Base-by-base conservation (phyloP, 2,888 invertebrate genomes). In the Chrysolina oricalcia region DNA sequence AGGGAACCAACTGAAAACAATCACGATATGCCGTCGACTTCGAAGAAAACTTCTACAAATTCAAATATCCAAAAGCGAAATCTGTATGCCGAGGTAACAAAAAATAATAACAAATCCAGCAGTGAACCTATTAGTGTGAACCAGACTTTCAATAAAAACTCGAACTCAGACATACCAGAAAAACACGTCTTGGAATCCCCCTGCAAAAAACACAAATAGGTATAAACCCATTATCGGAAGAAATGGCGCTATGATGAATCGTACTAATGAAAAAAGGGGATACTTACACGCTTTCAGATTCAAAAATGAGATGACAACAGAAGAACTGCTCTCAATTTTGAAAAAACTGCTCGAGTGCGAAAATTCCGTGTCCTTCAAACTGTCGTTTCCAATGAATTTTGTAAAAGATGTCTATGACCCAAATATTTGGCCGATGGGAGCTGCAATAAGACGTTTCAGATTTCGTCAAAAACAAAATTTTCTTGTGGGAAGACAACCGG, bases 231-330 rank as follows among this genome's bases (percentile, higher is more conserved):
- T 59, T 15, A 59, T 59, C 17, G 59, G 59, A 59, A 59, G 19
- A 59, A 59, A 59, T 59, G 23, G 13, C 11, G 21, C 19, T 19
- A 4, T 59, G 11, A 10, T 19, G 21, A 59, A 59, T 59, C 59
- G 59, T 19, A 59, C 59, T 11, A 19, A 59, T 59, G n/a, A 59
- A 59, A 59, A 59, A 19, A 59, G 21, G 19, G 27, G 59, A 10
- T 59, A 59, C 15, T 19, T 53, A 13, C 53, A 53, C 15, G 53
- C 53, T 13, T 53, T 9, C 27, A 59, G 59, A 59, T 59, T 59
- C 21, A 59, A 59, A 59, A 59, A 59, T 19, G 59, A 59, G n/a
- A 59, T 59, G 59, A 59, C 59, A 59, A 19, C 59, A 10, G 59
- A 59, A 19, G 59, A 59, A 59, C 59, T 59, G 17, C 59, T 59